These are phyloP conservation scores for Apostichopus japonicus DNA, from an alignment of 35 echinoderm and acorn worm genomes.

Conservation along the genomic window DNA sequence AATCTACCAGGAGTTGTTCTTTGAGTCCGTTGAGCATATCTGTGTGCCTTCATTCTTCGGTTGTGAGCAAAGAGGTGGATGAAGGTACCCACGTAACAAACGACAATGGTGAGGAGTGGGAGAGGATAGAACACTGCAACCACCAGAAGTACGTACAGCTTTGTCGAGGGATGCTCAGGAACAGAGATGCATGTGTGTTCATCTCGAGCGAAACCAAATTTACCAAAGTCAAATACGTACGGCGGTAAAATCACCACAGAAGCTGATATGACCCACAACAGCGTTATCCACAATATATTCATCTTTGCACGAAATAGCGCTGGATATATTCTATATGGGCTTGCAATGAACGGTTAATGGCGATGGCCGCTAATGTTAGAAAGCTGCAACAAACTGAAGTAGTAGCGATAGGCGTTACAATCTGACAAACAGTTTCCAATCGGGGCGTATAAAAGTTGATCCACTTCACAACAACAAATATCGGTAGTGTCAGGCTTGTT, in stretches of 20 bases:
- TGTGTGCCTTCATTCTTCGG: not conserved
- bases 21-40: too few species aligned
- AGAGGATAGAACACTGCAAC: not conserved
- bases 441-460: conserved; percentile 20
- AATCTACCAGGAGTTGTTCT: too few species aligned
- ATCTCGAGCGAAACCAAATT: not conserved
- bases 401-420: not conserved
- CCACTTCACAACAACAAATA: not conserved
- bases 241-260: conserved; percentile 1
- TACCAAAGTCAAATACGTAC: not conserved
- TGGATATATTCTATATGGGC: conserved; percentile 12
- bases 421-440: conserved; percentile 23
- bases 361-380: conserved; percentile 15
- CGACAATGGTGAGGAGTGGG: not conserved
- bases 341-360: conserved; percentile 54
- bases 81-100: not conserved
- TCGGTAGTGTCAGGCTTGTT: not conserved
- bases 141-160: not conserved
- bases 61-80: not conserved
- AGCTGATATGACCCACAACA: conserved; percentile 7
- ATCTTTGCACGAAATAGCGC: not conserved
- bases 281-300: not conserved
- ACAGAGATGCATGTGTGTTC: not conserved
- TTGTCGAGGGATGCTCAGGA: not conserved
- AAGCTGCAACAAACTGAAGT: conserved; percentile 32